phyloP scores from a whole-genome alignment of 2,797 vertebrate genomes.

The Pitangus sulphuratus region DNA sequence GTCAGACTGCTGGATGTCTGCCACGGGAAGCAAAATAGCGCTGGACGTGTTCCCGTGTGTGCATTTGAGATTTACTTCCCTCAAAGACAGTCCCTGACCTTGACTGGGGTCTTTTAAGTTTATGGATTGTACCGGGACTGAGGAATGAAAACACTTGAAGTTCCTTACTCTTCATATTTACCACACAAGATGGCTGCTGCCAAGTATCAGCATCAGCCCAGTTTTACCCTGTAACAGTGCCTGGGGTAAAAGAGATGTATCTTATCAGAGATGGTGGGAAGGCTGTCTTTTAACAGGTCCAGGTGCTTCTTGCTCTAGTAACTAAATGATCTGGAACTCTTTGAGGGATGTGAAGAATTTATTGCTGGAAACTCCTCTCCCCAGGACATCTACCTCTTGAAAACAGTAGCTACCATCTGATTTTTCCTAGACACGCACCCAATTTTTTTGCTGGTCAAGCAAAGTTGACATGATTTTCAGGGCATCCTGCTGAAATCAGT shows the following conservation, averaged over 20 bases:
- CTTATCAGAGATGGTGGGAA: not conserved
- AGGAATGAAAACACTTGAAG: constrained; percentile 42
- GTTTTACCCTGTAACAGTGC: not conserved
- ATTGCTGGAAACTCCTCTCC: not conserved
- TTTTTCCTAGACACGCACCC: not conserved
- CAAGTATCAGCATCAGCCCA: not conserved
- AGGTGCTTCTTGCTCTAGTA: not conserved
- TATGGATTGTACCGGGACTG: constrained; percentile 22
- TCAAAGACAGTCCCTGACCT: constrained; percentile 34
- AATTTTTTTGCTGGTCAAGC: not conserved
- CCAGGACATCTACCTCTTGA: not conserved
- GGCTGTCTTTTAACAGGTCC: not conserved
- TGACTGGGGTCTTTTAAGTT: constrained; percentile 22
- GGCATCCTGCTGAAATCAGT: not conserved
- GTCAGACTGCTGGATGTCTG: not conserved
- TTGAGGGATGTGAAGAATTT: not conserved
- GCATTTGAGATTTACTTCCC: constrained; percentile 17
- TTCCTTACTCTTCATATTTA: not conserved
- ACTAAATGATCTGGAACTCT: not conserved
- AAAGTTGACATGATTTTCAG: not conserved
- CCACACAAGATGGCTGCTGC: not conserved
- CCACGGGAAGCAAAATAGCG: not conserved
- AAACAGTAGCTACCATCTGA: not conserved
- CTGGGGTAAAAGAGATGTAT: not conserved
- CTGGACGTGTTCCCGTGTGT: not conserved